Conservation (phyloP, 53 echinoderm and acorn worm genomes). For the Antedon mediterranea region DNA sequence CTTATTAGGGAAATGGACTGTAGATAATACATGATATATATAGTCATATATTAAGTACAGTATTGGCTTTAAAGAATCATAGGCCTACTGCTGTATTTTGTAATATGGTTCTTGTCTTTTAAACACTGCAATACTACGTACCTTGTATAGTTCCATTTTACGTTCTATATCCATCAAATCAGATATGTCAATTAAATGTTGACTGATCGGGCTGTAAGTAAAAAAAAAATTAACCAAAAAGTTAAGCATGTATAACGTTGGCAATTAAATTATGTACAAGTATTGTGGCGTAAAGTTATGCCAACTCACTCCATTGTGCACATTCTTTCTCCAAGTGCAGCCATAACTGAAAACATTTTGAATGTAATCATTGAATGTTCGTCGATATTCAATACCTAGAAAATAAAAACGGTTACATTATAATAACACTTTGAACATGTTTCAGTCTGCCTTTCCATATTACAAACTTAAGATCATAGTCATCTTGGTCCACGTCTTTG, state of each 20-base stretch:
- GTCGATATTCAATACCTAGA: constrained; percentile 64
- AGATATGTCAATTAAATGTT: constrained; percentile 59
- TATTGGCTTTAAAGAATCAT: background rate
- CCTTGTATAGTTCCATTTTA: constrained; percentile 88
- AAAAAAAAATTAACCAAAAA: no score
- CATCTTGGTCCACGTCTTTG: no score
- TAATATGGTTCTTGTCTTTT: background rate
- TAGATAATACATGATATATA: no score
- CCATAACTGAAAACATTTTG: constrained; percentile 90
- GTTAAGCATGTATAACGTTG: no score
- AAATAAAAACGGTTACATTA: background rate
- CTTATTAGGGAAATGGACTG: no score
- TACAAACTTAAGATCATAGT: no score
- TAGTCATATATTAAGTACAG: background rate
- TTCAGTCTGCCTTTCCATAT: no score
- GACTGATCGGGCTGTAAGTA: constrained; percentile 42
- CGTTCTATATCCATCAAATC: constrained; percentile 75
- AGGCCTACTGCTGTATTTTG: no score
- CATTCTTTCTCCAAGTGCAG: constrained; percentile 70
- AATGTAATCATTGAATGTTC: constrained; percentile 62
- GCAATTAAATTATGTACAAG: no score
- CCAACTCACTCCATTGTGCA: constrained; percentile 86
- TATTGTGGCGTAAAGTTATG: no score
- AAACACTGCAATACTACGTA: constrained; percentile 28
- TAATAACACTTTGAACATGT: no score